Evolutionary conservation across 1,140 invertebrate genomes (phyloP), one percentile per base, ranked within the genome.

Genomic region (Chrysomallon squamiferum): DNA sequence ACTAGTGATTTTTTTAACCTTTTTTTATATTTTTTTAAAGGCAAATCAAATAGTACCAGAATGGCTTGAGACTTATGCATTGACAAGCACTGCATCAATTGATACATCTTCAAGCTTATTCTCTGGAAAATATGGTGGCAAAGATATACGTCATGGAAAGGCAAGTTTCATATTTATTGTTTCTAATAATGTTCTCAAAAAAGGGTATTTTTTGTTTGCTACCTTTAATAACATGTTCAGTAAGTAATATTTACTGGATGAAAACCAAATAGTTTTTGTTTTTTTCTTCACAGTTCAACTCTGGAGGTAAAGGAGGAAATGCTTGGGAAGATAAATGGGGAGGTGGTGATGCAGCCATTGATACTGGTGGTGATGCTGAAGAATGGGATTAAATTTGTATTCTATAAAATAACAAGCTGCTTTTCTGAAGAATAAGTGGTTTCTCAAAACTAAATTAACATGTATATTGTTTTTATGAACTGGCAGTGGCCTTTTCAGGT

Each of bases 21-120:
- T 5, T 5, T 38, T 38, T 5, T 67, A n/a, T 45, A 2, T 33
- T 33, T 33, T 35, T 63, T 60, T 58, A 20, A 38, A 85, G 80
- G 82, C 85, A 30, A 62, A 86, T 85, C 86, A 87, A 67, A 76
- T 74, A 20, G 82, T 88, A 1, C 87, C 87, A 25, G 79, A 82
- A 2, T 88, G 82, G 76, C 67, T 88, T 27, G 75, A 77, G 25
- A 71, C 73, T 1, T 74, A 76, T 62, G 81, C 78, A 13, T 41
- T 76, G 54, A 66, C 65, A 50, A 59, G 33, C 20, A 70, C 68
- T 45, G 75, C 77, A 11, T 75, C 73, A 41, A 65, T 74, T 3
- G 62, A 64, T 29, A 67, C 61, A 56, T 65, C 62, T 33, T 50
- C n/a, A 30, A 64, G 60, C 38, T 35, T 61, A 56, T 72, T 74